Evolutionary conservation across 2,797 vertebrate species (phyloP).

Genomic region (Phoebastria nigripes): DNA sequence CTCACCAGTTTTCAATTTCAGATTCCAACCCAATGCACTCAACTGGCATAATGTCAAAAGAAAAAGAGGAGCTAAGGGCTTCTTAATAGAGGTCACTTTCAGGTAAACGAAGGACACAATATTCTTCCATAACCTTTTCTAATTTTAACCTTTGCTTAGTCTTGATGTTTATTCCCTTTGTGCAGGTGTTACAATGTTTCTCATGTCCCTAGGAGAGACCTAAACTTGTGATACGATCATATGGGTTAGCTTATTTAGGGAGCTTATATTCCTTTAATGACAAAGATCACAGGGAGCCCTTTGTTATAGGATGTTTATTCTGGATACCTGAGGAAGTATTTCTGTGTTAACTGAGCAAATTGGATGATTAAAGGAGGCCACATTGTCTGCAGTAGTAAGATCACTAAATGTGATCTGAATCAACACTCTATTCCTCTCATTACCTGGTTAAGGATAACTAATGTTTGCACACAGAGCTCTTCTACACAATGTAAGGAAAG

Average conservation of each 20-base stretch:
- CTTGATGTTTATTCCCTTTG: neutral
- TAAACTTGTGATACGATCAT: neutral
- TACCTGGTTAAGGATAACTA: neutral
- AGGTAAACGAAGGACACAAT: neutral
- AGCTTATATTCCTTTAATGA: neutral
- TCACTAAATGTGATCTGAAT: neutral
- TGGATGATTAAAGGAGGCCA: neutral
- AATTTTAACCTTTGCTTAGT: neutral
- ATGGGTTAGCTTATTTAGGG: neutral
- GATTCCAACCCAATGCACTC: neutral
- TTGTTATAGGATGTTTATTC: neutral
- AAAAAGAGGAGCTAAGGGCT: neutral
- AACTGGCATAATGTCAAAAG: neutral
- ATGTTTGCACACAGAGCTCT: neutral
- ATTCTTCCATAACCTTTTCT: neutral
- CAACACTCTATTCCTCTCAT: neutral
- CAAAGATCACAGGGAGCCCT: neutral
- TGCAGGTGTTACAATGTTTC: neutral
- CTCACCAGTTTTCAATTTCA: conserved; percentile 20
- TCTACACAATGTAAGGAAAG: neutral
- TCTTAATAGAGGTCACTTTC: neutral
- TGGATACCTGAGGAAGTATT: neutral
- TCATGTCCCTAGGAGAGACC: neutral
- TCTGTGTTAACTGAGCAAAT: neutral
- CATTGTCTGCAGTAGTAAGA: neutral